Conservation (phyloP, 2,113 vertebrate genomes). For the Synchiropus splendidus region DNA sequence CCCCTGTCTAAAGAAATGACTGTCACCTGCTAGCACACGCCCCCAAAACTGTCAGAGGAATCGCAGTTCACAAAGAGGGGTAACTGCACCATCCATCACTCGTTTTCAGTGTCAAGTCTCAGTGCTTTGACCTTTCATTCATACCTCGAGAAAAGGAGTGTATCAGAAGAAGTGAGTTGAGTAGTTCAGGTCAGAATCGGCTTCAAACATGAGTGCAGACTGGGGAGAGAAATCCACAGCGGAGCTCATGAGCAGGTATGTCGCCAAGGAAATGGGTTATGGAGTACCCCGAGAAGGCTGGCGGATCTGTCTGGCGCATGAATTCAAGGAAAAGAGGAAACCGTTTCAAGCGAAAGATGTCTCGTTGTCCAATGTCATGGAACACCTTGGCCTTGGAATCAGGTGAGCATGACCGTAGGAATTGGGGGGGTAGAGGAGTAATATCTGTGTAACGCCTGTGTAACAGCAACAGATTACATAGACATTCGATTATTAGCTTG, state of each 20-base stretch:
- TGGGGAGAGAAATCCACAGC: conserved; percentile 57
- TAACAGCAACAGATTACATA: too few species aligned
- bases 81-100: background rate
- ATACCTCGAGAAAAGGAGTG: too few species aligned
- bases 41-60: too few species aligned
- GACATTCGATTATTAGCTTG: too few species aligned
- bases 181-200: background rate
- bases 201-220: conserved; percentile 38
- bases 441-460: too few species aligned
- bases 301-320: conserved; percentile 85
- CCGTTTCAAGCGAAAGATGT: conserved; percentile 79
- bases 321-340: conserved; percentile 84
- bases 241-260: conserved; percentile 75
- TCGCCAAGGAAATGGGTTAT: conserved; percentile 67
- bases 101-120: background rate
- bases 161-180: too few species aligned
- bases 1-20: background rate
- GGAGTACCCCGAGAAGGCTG: conserved; percentile 76
- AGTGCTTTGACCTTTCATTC: background rate
- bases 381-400: conserved; percentile 76
- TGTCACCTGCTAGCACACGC: background rate
- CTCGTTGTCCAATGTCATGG: conserved; percentile 68
- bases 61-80: conserved; percentile 8
- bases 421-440: too few species aligned
- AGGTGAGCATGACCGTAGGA: conserved; percentile 76